phyloP scores from a whole-genome alignment of 2,113 vertebrate genomes.

The Otolemur garnettii region DNA sequence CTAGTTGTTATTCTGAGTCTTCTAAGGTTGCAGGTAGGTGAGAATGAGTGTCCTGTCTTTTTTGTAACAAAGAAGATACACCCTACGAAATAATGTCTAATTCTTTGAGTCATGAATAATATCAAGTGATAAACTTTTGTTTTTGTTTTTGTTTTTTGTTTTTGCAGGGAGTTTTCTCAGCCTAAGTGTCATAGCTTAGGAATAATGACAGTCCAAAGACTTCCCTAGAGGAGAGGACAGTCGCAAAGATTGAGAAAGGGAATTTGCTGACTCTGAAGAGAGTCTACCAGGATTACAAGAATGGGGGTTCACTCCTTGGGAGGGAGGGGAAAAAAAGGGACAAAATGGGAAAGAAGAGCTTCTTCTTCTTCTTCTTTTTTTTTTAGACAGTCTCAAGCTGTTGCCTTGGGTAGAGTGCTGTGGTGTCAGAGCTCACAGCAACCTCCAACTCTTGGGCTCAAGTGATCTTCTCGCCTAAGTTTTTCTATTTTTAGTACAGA shows the following conservation, averaged over 20 bases:
- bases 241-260: neutral
- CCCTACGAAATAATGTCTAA: neutral
- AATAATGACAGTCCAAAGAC: neutral
- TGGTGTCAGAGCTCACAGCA: no score
- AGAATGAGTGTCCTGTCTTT: neutral
- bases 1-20: neutral
- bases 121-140: neutral
- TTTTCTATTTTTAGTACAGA: no score
- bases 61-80: neutral
- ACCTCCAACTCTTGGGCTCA: no score
- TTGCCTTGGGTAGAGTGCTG: no score
- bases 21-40: neutral
- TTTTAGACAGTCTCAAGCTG: no score
- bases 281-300: neutral
- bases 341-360: neutral
- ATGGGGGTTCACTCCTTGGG: neutral
- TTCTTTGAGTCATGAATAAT: constrained; percentile 5
- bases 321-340: neutral
- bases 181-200: neutral
- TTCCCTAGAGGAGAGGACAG: neutral
- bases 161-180: neutral
- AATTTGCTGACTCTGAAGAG: neutral
- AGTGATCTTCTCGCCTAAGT: no score
- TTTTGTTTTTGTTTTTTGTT: neutral
- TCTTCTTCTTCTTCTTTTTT: no score